phyloP scores from a whole-genome alignment of 2,888 invertebrate species.

The Gastracanthus pulcherrimus region DNA sequence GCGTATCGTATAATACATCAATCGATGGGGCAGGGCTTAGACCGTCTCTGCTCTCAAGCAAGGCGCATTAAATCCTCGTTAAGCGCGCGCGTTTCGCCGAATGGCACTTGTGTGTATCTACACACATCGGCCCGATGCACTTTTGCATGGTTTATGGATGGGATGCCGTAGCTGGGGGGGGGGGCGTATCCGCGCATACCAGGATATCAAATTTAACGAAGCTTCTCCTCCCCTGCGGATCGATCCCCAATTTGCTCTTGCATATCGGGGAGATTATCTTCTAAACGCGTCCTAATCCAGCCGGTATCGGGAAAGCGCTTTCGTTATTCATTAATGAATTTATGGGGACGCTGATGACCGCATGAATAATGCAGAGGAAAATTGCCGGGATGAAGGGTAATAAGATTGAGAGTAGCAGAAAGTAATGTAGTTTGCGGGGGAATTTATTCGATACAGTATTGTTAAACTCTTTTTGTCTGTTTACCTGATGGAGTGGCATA shows the following conservation, averaged over 20 bases:
- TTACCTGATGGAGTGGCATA: too few relatives aligned
- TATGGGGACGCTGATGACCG: neutral
- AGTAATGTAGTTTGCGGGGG: too few relatives aligned
- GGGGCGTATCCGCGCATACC: too few relatives aligned
- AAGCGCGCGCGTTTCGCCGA: neutral
- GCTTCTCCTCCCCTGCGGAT: neutral
- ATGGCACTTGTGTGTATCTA: neutral
- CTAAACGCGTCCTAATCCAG: neutral
- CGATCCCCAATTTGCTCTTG: conserved; percentile 7
- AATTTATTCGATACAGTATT: too few relatives aligned
- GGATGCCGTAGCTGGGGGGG: too few relatives aligned
- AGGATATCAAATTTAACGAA: conserved; percentile 38
- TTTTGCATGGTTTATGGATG: too few relatives aligned
- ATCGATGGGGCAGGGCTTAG: neutral
- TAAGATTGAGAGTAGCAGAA: too few relatives aligned
- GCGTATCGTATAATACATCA: neutral
- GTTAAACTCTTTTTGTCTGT: too few relatives aligned
- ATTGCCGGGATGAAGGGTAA: neutral
- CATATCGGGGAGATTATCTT: neutral
- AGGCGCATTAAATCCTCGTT: conserved; percentile 30
- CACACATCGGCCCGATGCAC: too few relatives aligned
- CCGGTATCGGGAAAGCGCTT: neutral
- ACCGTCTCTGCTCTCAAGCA: too few relatives aligned
- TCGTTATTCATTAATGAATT: neutral
- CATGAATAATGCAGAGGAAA: neutral